Percentiles rank a stretch among this genome's conserved stretches.
Conservation (phyloP, 2,797 vertebrate species). For the Lates japonicus region DNA sequence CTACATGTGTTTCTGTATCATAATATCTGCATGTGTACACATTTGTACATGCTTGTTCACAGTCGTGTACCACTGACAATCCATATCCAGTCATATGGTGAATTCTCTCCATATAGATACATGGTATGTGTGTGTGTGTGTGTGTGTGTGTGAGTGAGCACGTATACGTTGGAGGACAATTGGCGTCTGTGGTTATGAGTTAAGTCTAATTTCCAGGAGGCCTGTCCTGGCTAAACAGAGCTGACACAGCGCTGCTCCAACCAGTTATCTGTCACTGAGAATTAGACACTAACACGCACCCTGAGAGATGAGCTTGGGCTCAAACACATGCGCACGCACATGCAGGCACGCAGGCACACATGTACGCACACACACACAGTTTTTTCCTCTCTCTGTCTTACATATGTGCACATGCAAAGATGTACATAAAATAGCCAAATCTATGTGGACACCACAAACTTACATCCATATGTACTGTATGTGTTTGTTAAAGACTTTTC, state of each 20-base stretch:
- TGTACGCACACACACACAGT: constrained; percentile 7
- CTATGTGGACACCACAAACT: not conserved
- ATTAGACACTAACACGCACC: constrained; percentile 76
- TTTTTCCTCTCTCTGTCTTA: not conserved
- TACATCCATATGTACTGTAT: not conserved
- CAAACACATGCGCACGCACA: constrained; percentile 8
- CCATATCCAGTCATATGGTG: not conserved
- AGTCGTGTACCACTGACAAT: not conserved
- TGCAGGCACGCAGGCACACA: not conserved
- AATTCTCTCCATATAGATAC: constrained; percentile 13
- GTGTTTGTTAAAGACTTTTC: not conserved
- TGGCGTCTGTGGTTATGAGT: constrained; percentile 86
- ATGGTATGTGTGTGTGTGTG: constrained; percentile 4
- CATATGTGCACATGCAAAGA: constrained; percentile 6
- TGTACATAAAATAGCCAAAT: not conserved
- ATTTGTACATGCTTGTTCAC: constrained; percentile 1
- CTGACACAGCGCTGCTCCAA: constrained; percentile 79
- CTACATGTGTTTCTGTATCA: constrained; percentile 4
- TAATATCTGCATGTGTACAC: constrained; percentile 12
- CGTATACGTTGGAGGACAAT: constrained; percentile 66
- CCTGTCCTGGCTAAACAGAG: constrained; percentile 83
- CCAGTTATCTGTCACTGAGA: constrained; percentile 80
- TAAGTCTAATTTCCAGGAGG: constrained; percentile 82
- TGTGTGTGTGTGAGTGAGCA: constrained; percentile 7
- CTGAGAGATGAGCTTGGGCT: constrained; percentile 61